These are phyloP conservation scores for Halcyon malimbica DNA, from an alignment of 2,113 vertebrate species.

Conservation along the genomic window DNA sequence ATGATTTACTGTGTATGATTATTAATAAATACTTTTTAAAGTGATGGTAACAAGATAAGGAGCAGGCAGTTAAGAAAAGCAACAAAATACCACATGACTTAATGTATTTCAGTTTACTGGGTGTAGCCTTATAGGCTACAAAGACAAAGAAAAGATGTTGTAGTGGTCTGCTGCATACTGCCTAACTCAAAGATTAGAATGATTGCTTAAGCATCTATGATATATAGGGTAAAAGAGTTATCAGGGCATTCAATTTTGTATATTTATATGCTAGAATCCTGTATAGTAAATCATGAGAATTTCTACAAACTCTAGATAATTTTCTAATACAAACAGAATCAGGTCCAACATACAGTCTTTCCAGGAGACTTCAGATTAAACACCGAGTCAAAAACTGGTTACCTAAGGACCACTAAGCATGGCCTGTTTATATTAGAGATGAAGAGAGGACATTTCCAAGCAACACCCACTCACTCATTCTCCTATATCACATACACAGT, in stretches of 20 bases:
- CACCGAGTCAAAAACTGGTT: background rate
- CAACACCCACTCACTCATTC: slow-evolving; percentile 35
- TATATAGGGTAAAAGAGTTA: background rate
- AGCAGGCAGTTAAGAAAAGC: background rate
- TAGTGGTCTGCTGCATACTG: background rate
- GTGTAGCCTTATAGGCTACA: no score
- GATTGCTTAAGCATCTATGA: background rate
- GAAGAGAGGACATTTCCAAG: slow-evolving; percentile 20
- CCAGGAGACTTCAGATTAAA: slow-evolving; percentile 19
- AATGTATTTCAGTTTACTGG: background rate
- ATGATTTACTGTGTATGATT: background rate
- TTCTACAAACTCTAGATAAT: slow-evolving; percentile 30
- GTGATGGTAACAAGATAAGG: background rate
- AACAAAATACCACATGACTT: background rate
- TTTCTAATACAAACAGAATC: slow-evolving; percentile 26
- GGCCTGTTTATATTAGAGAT: background rate
- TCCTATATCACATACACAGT: background rate
- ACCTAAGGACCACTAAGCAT: slow-evolving; percentile 8
- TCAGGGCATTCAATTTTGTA: background rate
- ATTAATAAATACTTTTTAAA: background rate
- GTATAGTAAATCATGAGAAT: background rate
- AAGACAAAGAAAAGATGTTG: background rate
- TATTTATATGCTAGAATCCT: background rate
- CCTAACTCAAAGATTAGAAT: background rate
- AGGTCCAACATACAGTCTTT: slow-evolving; percentile 4